Evolutionary conservation across 2,888 invertebrate genomes (phyloP).

Genomic region (Melanargia galathea): DNA sequence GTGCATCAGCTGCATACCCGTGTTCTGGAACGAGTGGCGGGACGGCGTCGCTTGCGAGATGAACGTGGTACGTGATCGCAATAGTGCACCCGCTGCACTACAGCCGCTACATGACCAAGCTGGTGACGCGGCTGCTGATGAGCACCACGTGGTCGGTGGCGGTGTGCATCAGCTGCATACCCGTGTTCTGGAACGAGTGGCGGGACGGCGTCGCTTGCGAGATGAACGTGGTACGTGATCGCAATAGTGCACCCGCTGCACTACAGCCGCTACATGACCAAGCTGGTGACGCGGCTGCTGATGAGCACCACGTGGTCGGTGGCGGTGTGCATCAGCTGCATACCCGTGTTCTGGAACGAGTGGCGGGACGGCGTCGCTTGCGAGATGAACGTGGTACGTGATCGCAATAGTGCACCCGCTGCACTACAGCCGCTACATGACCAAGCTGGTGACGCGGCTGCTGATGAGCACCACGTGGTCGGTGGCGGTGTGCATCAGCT

Average conservation of each 20-base stretch:
- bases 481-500: no score
- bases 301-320: conserved; percentile 86
- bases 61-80: conserved; percentile 82
- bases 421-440: no score
- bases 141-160: no score
- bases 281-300: conserved; percentile 83
- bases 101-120: conserved; percentile 88
- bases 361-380: conserved; percentile 84
- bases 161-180: no score
- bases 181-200: no score
- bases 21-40: conserved; percentile 90
- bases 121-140: conserved; percentile 82
- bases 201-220: no score
- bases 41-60: conserved; percentile 85
- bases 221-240: no score
- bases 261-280: conserved; percentile 89
- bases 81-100: conserved; percentile 91
- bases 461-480: no score
- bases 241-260: conserved; percentile 90
- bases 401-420: background rate
- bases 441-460: no score
- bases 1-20: conserved; percentile 85
- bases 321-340: conserved; percentile 85
- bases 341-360: conserved; percentile 90
- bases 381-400: conserved; percentile 73